phyloP scores from a whole-genome alignment of 2,888 invertebrate species.

The Lasioglossum figueresi region DNA sequence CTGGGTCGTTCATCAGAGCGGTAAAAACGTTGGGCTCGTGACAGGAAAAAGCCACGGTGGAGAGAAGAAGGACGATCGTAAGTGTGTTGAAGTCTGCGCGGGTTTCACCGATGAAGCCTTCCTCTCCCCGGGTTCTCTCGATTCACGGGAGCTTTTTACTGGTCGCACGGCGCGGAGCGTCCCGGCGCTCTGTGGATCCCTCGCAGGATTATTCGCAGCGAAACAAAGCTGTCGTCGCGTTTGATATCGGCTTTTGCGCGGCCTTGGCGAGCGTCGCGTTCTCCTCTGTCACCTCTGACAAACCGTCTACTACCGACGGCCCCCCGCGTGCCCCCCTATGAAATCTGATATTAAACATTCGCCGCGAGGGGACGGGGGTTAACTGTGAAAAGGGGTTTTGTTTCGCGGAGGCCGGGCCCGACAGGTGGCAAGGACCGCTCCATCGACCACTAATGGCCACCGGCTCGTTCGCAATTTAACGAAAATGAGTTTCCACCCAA shows the following conservation, averaged over 20 bases:
- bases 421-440: conserved; percentile 38
- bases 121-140: conserved; percentile 23
- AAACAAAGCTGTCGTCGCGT: conserved; percentile 82
- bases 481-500: conserved; percentile 40
- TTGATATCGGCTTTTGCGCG: conserved; percentile 81
- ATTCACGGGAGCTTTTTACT: conserved; percentile 34
- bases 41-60: conserved; percentile 19
- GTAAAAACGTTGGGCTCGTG: conserved; percentile 27
- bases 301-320: conserved; percentile 26
- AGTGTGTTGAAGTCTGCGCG: conserved; percentile 20
- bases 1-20: background rate
- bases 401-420: conserved; percentile 30
- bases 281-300: conserved; percentile 42
- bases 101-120: conserved; percentile 41
- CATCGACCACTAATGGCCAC: conserved; percentile 15
- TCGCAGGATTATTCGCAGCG: conserved; percentile 79
- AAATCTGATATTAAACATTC: conserved; percentile 82
- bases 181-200: conserved; percentile 74
- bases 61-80: conserved; percentile 21
- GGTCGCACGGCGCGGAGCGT: conserved; percentile 30
- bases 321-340: conserved; percentile 63
- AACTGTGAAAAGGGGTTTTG: conserved; percentile 64
- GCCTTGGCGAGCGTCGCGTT: conserved; percentile 58
- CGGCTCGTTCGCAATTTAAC: conserved; percentile 36
- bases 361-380: conserved; percentile 65